phyloP scores from a whole-genome alignment of 2,888 invertebrate genomes.

The Erynnis tages region DNA sequence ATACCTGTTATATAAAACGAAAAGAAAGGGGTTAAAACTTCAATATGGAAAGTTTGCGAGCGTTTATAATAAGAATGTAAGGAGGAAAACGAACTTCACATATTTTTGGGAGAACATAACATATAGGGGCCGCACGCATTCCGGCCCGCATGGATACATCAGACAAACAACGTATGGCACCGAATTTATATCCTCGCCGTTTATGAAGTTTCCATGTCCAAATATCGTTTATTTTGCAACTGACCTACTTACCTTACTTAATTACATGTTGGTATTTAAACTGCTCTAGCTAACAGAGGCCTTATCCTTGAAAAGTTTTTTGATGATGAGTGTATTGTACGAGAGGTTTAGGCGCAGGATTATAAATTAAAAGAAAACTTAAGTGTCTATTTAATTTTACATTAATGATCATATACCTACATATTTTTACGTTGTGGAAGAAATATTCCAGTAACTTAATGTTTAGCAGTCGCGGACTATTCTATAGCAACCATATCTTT shows the following conservation, averaged over 20 bases:
- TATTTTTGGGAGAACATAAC: not conserved
- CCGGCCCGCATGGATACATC: constrained; percentile 1
- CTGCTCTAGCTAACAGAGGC: too few species aligned
- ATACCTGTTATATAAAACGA: too few species aligned
- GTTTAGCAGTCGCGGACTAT: too few species aligned
- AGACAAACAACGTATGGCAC: constrained; percentile 18
- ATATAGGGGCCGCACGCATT: constrained; percentile 13
- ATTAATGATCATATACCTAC: too few species aligned
- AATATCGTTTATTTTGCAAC: constrained; percentile 27
- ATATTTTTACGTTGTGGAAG: too few species aligned
- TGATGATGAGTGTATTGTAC: constrained; percentile 5
- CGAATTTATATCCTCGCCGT: constrained; percentile 14
- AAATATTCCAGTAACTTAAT: too few species aligned
- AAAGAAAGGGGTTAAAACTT: too few species aligned
- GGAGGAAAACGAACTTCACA: not conserved
- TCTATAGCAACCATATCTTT: too few species aligned
- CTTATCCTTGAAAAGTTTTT: constrained; percentile 14
- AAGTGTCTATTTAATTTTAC: too few species aligned
- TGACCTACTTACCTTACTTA: constrained; percentile 25
- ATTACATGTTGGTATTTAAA: constrained; percentile 14
- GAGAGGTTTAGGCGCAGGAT: too few species aligned
- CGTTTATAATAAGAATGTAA: not conserved
- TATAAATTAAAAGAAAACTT: too few species aligned
- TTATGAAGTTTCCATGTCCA: constrained; percentile 26
- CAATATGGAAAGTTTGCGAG: too few species aligned